Evolutionary conservation across 2,113 vertebrate genomes (phyloP).

Genomic region (Phrynosoma platyrhinos): DNA sequence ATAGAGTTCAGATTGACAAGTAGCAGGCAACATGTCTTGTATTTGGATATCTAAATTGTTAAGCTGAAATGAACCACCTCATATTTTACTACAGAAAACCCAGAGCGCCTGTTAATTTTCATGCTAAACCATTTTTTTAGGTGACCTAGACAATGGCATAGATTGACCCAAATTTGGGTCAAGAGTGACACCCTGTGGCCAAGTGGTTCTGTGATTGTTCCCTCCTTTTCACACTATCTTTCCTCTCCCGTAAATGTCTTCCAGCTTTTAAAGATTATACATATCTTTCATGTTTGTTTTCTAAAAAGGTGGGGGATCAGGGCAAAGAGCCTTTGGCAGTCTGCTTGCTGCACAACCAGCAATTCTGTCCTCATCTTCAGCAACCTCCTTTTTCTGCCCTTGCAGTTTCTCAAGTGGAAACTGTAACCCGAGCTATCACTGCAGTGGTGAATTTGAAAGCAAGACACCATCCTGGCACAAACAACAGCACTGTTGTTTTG

Average conservation of each 20-base stretch:
- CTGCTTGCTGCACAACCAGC: background rate
- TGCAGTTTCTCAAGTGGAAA: constrained; percentile 8
- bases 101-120: background rate
- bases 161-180: constrained; percentile 66
- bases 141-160: constrained; percentile 36
- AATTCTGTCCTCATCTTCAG: background rate
- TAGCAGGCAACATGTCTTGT: background rate
- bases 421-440: background rate
- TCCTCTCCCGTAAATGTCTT: background rate
- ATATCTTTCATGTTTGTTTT: background rate
- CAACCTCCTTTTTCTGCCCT: background rate
- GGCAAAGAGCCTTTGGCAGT: background rate
- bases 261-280: background rate
- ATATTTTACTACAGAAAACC: background rate
- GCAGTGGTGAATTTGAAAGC: constrained; percentile 9
- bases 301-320: background rate
- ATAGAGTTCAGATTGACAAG: background rate
- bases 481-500: constrained; percentile 23
- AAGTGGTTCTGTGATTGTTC: constrained; percentile 27
- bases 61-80: background rate
- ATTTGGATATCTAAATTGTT: background rate
- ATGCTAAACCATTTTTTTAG: constrained; percentile 39
- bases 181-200: constrained; percentile 85
- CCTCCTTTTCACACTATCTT: background rate
- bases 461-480: constrained; percentile 23